These are phyloP conservation scores for Zaprionus ornatus DNA, from an alignment of 1,140 invertebrate genomes.

Conservation along the genomic window DNA sequence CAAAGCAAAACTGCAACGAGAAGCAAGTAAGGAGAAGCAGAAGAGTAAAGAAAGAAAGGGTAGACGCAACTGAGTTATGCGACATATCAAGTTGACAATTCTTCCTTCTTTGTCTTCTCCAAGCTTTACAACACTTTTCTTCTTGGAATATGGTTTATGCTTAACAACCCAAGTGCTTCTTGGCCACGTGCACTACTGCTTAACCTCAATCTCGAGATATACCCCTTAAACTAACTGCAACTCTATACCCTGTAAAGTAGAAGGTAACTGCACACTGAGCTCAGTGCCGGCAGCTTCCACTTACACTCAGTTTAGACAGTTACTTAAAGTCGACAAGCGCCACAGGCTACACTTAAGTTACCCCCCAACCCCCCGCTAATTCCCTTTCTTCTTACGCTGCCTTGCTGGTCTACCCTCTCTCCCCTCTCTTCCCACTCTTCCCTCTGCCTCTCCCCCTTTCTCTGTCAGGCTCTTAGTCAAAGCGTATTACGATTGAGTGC, in stretches of 20 bases:
- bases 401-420: neutral
- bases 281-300: neutral
- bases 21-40: neutral
- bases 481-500: slow-evolving; percentile 65
- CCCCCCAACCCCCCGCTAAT: neutral
- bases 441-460: too few relatives aligned
- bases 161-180: too few relatives aligned
- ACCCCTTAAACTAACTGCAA: too few relatives aligned
- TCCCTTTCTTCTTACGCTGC: slow-evolving; percentile 11
- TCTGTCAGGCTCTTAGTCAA: slow-evolving; percentile 9
- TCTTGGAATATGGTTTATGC: neutral
- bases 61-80: too few relatives aligned
- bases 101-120: neutral
- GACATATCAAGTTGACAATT: too few relatives aligned
- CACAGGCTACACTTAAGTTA: slow-evolving; percentile 19
- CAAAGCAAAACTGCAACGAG: too few relatives aligned
- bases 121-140: neutral
- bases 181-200: too few relatives aligned
- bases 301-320: slow-evolving; percentile 7
- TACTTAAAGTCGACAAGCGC: neutral
- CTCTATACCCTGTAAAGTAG: neutral
- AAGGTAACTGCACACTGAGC: neutral
- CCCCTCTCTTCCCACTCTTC: slow-evolving; percentile 1
- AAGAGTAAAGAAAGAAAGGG: neutral
- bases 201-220: too few relatives aligned